phyloP scores from a whole-genome alignment of 2,113 vertebrate species.

The Podarcis muralis region DNA sequence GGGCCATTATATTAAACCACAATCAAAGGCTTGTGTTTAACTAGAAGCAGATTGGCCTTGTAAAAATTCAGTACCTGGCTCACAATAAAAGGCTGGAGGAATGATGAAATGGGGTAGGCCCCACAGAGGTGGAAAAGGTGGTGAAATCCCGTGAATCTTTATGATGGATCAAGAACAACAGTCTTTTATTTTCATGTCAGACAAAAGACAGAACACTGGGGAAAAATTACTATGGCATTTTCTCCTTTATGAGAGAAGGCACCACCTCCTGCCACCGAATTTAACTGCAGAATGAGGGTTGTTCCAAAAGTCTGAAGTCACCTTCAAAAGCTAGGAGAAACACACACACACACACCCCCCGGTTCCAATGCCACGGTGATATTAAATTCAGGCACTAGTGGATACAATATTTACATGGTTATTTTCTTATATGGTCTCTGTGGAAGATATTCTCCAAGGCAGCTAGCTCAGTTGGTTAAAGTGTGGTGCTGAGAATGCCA shows the following conservation, averaged over 20 bases:
- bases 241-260: not conserved
- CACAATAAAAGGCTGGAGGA: not conserved
- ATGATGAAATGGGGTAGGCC: not conserved
- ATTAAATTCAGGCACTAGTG: accelerated
- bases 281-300: not conserved
- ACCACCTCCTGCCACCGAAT: not conserved
- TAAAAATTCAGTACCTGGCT: not conserved
- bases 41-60: not conserved
- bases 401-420: not conserved
- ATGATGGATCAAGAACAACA: not conserved
- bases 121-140: not conserved
- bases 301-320: not conserved
- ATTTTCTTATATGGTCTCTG: not conserved
- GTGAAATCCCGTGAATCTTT: not conserved
- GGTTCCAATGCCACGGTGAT: accelerated
- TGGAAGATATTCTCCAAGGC: not conserved
- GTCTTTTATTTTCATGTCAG: not conserved
- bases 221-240: not conserved
- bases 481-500: too few relatives aligned
- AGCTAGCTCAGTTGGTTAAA: too few relatives aligned
- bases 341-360: accelerated
- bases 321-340: not conserved
- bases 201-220: not conserved
- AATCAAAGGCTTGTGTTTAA: not conserved
- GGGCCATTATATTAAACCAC: slow-evolving; percentile 7